phyloP scores from a whole-genome alignment of 2,113 vertebrate species.

The Amphilophus citrinellus region DNA sequence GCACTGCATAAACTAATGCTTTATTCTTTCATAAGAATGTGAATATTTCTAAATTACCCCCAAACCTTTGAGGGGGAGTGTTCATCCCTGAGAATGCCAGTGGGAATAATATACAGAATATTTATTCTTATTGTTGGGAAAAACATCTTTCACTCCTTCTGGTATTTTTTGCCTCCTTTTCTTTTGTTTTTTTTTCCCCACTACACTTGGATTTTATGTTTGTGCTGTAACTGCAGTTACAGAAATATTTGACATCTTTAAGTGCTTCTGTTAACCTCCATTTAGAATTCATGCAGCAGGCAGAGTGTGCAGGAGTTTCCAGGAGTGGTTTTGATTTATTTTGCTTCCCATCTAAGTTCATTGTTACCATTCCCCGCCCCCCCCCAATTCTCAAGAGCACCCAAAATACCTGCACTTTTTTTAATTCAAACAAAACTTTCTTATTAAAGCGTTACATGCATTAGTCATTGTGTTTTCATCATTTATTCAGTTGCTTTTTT shows the following conservation, averaged over 20 bases:
- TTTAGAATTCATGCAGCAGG: slow-evolving; percentile 18
- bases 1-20: no score
- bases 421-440: slow-evolving; percentile 38
- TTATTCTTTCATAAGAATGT: no score
- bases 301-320: slow-evolving; percentile 22
- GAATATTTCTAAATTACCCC: not conserved
- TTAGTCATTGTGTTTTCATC: slow-evolving; percentile 51
- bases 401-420: slow-evolving; percentile 43
- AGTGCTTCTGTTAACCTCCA: slow-evolving; percentile 48
- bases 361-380: not conserved
- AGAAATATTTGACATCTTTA: slow-evolving; percentile 36
- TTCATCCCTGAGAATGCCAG: not conserved
- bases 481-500: slow-evolving; percentile 27
- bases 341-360: slow-evolving; percentile 14
- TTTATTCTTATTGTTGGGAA: slow-evolving; percentile 4
- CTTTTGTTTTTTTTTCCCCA: not conserved
- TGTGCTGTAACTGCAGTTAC: slow-evolving; percentile 11
- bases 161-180: not conserved
- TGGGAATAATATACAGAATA: not conserved
- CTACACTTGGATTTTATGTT: slow-evolving; percentile 14
- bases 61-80: not conserved
- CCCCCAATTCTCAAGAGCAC: slow-evolving; percentile 19
- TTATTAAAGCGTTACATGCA: slow-evolving; percentile 57
- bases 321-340: slow-evolving; percentile 18
- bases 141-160: not conserved